Base-by-base conservation (phyloP, 2,888 invertebrate genomes). In the Aricia artaxerxes region DNA sequence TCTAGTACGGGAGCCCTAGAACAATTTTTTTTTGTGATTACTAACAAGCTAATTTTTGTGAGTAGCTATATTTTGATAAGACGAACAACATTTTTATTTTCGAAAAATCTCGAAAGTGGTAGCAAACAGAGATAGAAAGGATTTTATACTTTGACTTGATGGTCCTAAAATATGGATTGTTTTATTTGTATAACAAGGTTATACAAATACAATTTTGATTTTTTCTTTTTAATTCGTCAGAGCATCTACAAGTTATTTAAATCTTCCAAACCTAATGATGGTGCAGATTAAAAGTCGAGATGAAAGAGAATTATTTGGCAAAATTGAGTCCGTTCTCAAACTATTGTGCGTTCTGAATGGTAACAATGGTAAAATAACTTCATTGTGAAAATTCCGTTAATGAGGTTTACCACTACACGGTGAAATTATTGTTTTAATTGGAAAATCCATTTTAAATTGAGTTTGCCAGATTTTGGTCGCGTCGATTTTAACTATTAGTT, bases 331-430 rank as follows among this genome's bases (percentile, higher is more conserved):
- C 24, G 3, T 73, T 44, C 9, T 49, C 69, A 69, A 73, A 73
- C 73, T 73, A 73, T 73, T 73, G 73, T 73, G 73, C 73, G 73
- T 73, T 44, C 24, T 44, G 44, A 73, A 73, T 73, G 73, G 24
- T 9, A 24, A 73, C 73, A 73, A 73, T 73, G 4, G 73, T 73
- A 31, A 73, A 73, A 73, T 44, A 73, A 44, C n/a, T 44, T 73
- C 69, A 69, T 69, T 69, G 69, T 69, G 35, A 38, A 13, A 69
- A 69, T 35, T 35, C 69, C 38, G 35, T 35, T 69, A 69, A 69
- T 69, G 69, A 69, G 69, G 69, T 69, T 69, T 69, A 38, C 69
- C 69, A 35, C 35, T 35, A 69, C 38, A 69, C 35, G 11, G 13
- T 69, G 69, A 69, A 35, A 69, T n/a, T 57, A 57, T 64, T 69